Percentiles rank a stretch among this genome's conserved stretches.
phyloP scores from a whole-genome alignment of 2,888 invertebrate species.

The Myopa testacea region DNA sequence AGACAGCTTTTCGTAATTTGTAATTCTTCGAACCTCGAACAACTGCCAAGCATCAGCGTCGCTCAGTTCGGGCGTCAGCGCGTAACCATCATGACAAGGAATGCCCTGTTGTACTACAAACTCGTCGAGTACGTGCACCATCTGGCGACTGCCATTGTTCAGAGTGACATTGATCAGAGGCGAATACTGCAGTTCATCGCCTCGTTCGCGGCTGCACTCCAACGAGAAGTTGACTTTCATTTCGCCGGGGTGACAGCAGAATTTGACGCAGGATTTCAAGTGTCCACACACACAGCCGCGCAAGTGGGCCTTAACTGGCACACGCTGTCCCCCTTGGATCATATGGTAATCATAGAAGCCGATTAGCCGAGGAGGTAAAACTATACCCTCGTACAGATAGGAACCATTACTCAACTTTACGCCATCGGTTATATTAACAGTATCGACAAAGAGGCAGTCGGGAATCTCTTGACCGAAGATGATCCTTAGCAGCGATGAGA shows the following conservation, averaged over 20 bases:
- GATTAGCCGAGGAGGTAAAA: conserved; percentile 49
- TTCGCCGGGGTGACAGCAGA: conserved; percentile 52
- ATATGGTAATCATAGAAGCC: conserved; percentile 49
- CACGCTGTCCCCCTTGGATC: conserved; percentile 29
- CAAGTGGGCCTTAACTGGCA: conserved; percentile 43
- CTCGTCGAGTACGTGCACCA: conserved; percentile 41
- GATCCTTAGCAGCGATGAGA: background rate
- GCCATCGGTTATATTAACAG: conserved; percentile 53
- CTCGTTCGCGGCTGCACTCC: conserved; percentile 31
- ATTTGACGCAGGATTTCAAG: conserved; percentile 53
- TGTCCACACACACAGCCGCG: conserved; percentile 57
- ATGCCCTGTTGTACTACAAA: conserved; percentile 46
- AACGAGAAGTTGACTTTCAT: conserved; percentile 4
- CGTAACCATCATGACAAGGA: conserved; percentile 53
- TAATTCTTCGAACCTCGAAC: conserved; percentile 50
- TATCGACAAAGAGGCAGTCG: conserved; percentile 50
- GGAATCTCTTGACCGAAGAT: conserved; percentile 32
- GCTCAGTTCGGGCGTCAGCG: conserved; percentile 51
- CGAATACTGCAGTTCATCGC: conserved; percentile 33
- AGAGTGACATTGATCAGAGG: conserved; percentile 31
- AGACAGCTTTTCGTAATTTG: background rate
- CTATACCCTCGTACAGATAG: conserved; percentile 51
- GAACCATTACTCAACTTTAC: conserved; percentile 49
- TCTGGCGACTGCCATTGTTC: conserved; percentile 30
- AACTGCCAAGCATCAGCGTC: conserved; percentile 54